Conservation (phyloP, 2,797 vertebrate species). For the Anabacerthia variegaticeps region DNA sequence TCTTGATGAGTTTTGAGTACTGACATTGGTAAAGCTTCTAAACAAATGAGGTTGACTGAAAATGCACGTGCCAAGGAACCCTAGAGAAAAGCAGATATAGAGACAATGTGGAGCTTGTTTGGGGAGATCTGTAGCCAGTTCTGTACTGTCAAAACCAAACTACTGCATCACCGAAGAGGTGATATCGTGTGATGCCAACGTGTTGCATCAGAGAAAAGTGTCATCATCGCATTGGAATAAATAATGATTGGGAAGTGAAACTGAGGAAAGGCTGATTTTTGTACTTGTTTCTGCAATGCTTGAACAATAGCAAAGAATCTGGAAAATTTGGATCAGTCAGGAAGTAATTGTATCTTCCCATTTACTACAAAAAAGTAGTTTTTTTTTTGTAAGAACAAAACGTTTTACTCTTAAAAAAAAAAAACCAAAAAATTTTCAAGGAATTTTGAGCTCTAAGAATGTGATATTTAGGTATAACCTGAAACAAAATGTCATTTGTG, state of each 20-base stretch:
- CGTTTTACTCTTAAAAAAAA: neutral
- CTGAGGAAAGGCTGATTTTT: neutral
- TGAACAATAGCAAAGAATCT: neutral
- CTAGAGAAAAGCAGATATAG: neutral
- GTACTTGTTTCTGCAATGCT: neutral
- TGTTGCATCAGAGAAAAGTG: neutral
- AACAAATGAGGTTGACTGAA: neutral
- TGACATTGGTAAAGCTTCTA: neutral
- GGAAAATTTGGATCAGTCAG: neutral
- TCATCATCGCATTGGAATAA: neutral
- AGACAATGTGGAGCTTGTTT: neutral
- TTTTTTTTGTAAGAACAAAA: neutral
- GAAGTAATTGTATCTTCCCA: neutral
- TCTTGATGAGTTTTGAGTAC: neutral
- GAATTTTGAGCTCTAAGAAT: neutral
- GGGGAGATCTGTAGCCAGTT: neutral
- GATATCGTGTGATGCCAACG: neutral
- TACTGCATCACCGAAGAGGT: neutral
- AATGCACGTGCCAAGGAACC: neutral
- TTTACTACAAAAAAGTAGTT: neutral
- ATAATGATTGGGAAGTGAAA: neutral
- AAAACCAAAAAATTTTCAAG: accelerated
- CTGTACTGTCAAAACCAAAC: neutral
- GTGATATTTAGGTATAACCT: neutral
- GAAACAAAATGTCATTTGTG: neutral